A percentile compares a stretch with the other conserved stretches of the same genome.
Evolutionary conservation across 2,888 invertebrate genomes (phyloP).

Genomic region (Liodrosophila aerea): DNA sequence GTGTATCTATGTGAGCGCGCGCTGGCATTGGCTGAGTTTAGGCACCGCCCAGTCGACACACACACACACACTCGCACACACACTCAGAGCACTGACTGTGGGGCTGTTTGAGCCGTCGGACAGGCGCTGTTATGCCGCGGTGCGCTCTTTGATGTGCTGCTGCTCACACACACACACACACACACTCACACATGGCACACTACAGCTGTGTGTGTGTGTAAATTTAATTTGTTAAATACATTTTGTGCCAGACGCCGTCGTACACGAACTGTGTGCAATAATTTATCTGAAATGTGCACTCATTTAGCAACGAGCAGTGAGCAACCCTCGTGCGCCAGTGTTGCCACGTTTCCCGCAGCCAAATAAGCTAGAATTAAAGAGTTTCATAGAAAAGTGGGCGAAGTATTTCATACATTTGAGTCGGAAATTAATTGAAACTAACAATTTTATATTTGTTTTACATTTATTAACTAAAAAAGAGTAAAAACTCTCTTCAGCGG

Average conservation of each 20-base stretch:
- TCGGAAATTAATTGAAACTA: too few relatives aligned
- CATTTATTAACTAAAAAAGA: too few relatives aligned
- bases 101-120: constrained; percentile 26
- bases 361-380: too few relatives aligned
- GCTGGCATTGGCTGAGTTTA: constrained; percentile 44
- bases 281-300: constrained; percentile 79
- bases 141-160: constrained; percentile 57
- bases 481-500: too few relatives aligned
- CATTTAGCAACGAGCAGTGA: constrained; percentile 66
- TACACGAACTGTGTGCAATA: constrained; percentile 76
- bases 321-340: constrained; percentile 75
- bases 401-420: too few relatives aligned
- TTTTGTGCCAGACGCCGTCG: constrained; percentile 67
- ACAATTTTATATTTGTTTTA: too few relatives aligned
- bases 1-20: constrained; percentile 47
- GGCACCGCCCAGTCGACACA: constrained; percentile 48
- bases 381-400: too few relatives aligned
- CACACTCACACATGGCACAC: not conserved
- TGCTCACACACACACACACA: constrained; percentile 6
- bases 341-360: too few relatives aligned
- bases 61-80: constrained; percentile 1
- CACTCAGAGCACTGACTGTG: not conserved
- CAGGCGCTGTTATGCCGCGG: constrained; percentile 55
- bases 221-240: constrained; percentile 77
- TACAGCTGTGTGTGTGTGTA: constrained; percentile 50